phyloP scores from a whole-genome alignment of 1,140 invertebrate species.

The Diorhabda sublineata region DNA sequence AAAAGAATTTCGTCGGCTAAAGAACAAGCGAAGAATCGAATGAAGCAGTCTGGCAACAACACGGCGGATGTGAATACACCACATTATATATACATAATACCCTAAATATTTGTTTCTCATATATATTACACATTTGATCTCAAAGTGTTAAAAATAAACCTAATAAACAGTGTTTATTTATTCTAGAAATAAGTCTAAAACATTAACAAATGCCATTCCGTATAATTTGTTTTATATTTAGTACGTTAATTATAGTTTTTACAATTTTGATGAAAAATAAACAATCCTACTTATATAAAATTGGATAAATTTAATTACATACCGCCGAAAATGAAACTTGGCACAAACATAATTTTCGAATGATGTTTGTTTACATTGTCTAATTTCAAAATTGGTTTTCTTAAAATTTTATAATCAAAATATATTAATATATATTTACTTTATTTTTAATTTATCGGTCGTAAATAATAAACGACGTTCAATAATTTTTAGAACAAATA shows the following conservation, averaged over 20 bases:
- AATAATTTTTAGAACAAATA: slow-evolving; percentile 5
- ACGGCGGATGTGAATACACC: slow-evolving; percentile 12
- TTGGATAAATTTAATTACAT: neutral
- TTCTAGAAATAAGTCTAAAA: slow-evolving; percentile 13
- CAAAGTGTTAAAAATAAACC: slow-evolving; percentile 17
- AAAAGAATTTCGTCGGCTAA: neutral
- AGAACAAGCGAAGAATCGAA: neutral
- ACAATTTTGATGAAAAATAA: slow-evolving; percentile 8
- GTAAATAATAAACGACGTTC: neutral
- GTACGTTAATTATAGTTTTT: slow-evolving; percentile 12
- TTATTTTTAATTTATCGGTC: neutral
- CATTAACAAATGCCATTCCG: slow-evolving; percentile 9
- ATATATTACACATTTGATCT: slow-evolving; percentile 16
- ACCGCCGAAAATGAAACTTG: neutral
- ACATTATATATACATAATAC: slow-evolving; percentile 14
- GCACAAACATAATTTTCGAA: neutral
- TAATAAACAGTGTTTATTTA: slow-evolving; percentile 14
- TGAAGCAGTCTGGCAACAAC: slow-evolving; percentile 5
- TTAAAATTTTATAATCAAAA: neutral
- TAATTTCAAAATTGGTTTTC: neutral
- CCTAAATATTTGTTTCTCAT: slow-evolving; percentile 18
- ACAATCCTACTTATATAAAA: slow-evolving; percentile 3
- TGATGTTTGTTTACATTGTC: neutral
- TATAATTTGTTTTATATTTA: slow-evolving; percentile 16
- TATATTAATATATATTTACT: neutral